Conservation (phyloP, 2,797 vertebrate species). For the Poeciliopsis paucimaculata region DNA sequence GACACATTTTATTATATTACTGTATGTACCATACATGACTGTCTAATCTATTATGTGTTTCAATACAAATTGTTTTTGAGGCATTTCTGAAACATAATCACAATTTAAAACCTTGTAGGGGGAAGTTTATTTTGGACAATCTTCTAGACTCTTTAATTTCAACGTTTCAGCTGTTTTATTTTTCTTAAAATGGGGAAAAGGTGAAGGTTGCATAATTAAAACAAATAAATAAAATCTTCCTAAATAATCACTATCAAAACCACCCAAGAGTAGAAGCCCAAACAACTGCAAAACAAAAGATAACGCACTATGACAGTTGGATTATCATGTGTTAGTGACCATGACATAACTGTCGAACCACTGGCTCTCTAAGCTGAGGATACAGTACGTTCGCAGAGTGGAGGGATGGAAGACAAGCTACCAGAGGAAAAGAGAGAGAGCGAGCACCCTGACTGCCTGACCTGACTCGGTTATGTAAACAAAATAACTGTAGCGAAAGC, state of each 20-base stretch:
- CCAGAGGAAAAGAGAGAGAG: slow-evolving; percentile 10
- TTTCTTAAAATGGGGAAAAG: not conserved
- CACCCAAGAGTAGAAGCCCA: not conserved
- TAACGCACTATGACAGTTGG: slow-evolving; percentile 3
- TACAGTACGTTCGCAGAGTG: slow-evolving; percentile 8
- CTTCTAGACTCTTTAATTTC: not conserved
- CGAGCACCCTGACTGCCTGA: slow-evolving; percentile 46
- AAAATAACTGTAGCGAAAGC: slow-evolving; percentile 64
- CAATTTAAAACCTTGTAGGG: not conserved
- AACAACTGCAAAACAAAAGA: slow-evolving; percentile 2
- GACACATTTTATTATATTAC: not conserved
- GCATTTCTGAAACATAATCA: not conserved
- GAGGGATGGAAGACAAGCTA: slow-evolving; percentile 10
- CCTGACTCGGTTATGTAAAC: slow-evolving; percentile 72
- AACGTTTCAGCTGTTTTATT: not conserved
- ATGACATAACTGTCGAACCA: slow-evolving; percentile 16
- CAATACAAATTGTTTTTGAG: not conserved
- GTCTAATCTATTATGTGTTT: not conserved
- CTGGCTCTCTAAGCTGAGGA: slow-evolving; percentile 4
- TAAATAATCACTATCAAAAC: not conserved
- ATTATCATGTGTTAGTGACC: slow-evolving; percentile 17
- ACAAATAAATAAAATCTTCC: not conserved
- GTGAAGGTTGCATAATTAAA: not conserved
- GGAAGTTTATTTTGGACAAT: not conserved
- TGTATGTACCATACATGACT: not conserved